Conservation (phyloP, 2,888 invertebrate genomes). For the Bembecia ichneumoniformis region DNA sequence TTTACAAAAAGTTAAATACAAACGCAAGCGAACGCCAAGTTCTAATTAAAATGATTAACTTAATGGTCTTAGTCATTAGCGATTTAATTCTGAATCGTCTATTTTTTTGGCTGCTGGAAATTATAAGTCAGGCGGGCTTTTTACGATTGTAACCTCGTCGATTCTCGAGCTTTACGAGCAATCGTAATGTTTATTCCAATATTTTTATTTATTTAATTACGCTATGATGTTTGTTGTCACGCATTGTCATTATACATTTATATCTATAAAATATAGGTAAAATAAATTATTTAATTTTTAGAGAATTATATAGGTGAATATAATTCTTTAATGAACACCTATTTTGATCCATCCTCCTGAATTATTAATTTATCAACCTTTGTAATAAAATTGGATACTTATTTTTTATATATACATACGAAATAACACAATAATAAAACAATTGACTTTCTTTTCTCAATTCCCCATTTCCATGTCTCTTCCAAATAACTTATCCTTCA, state of each 20-base stretch:
- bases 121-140: conserved; percentile 42
- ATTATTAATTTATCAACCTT: no score
- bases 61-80: conserved; percentile 72
- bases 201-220: conserved; percentile 20
- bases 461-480: no score
- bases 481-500: no score
- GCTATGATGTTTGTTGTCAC: neutral
- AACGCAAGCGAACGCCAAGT: conserved; percentile 53
- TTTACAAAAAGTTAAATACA: conserved; percentile 20
- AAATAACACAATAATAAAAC: no score
- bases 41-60: conserved; percentile 74
- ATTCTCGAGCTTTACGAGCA: conserved; percentile 38
- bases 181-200: conserved; percentile 29
- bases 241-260: neutral
- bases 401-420: no score
- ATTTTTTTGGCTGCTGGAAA: conserved; percentile 46
- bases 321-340: no score
- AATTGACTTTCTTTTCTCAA: no score
- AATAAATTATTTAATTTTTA: no score
- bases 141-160: conserved; percentile 40
- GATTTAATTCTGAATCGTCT: conserved; percentile 65
- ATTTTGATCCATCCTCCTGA: no score
- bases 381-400: no score
- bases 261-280: no score
- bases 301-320: no score